These are phyloP conservation scores for Lissocephala sabroskyi DNA, from an alignment of 2,888 invertebrate genomes.

Conservation along the genomic window DNA sequence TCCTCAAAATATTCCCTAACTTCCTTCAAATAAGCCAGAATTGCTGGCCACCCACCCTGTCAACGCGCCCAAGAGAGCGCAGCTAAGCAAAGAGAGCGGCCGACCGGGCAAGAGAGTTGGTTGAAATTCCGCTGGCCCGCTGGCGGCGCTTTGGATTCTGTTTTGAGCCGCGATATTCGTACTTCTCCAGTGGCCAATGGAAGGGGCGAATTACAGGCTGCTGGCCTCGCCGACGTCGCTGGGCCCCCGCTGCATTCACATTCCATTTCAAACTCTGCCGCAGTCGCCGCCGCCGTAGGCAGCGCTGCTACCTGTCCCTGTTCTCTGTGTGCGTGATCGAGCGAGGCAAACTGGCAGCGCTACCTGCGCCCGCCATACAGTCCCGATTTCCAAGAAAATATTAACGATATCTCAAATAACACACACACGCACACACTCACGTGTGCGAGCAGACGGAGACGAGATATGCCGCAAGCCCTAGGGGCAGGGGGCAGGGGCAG, in stretches of 20 bases:
- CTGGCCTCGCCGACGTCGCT: too few relatives aligned
- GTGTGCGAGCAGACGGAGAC: slow-evolving; percentile 9
- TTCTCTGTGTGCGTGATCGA: slow-evolving; percentile 21
- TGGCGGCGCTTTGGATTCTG: too few relatives aligned
- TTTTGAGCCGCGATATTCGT: too few relatives aligned
- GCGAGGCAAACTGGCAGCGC: slow-evolving; percentile 15
- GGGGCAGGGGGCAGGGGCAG: slow-evolving; percentile 4
- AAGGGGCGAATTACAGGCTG: too few relatives aligned
- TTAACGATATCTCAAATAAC: slow-evolving; percentile 65
- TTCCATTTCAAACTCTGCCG: not conserved
- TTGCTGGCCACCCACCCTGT: too few relatives aligned
- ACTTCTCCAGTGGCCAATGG: too few relatives aligned
- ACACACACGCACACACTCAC: slow-evolving; percentile 30
- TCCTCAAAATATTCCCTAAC: too few relatives aligned
- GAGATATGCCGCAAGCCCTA: not conserved
- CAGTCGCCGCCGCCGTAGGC: not conserved
- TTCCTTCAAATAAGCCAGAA: too few relatives aligned
- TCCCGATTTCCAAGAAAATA: slow-evolving; percentile 67
- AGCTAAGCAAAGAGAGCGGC: too few relatives aligned
- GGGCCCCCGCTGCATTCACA: not conserved
- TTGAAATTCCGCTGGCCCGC: too few relatives aligned
- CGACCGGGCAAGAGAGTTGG: too few relatives aligned
- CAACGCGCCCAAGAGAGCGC: too few relatives aligned
- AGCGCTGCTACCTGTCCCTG: slow-evolving; percentile 59
- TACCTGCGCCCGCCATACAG: slow-evolving; percentile 41